Base-by-base conservation (phyloP, 2,888 invertebrate species). In the Campoplex capitator region DNA sequence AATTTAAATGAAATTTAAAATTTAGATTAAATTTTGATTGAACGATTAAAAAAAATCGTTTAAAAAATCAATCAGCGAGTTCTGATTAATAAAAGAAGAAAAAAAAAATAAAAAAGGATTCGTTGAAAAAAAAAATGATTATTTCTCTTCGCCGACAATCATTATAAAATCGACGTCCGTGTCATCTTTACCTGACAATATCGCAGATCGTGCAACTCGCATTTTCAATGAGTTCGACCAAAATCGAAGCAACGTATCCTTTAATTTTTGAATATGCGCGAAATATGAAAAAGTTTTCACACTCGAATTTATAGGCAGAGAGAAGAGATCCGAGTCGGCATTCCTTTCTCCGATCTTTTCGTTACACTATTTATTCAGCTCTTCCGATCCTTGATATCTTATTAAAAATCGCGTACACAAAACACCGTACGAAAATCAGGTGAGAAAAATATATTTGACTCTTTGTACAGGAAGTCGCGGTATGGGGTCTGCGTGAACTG, bases 401-500 rank as follows among this genome's bases (percentile, higher is more conserved):
- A 32, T 32, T 62, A 32, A 3, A 16, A 62, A 62, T 32, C 11
- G 32, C 62, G 32, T 32, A 16, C 62, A 62, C 62, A 32, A 62
- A 62, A 32, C 75, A 65, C 62, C 11, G 18, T 32, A 32, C 13
- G 48, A 23, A 42, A 38, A 32, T 35, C 16, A 28, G 51, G 51
- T 51, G 32, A 18, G 28, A 18, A 2, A 71, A 71, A 32, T 32
- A 32, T 32, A 32, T 28, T 48, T 35, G 48, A 65, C 28, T 65
- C 48, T 74, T 62, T 6, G 32, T 62, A n/a, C 13, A 35, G 54
- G n/a, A 38, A 54, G 56, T 65, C n/a, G 28, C 77, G 54, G 77
- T 87, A 65, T 70, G 83, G 76, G 28, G 58, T 84, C 76, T 81
- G 70, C 78, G 32, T 89, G 86, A 85, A 92, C 91, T 91, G 90